Evolutionary conservation across 2,113 vertebrate genomes (phyloP).

Genomic region (Microcebus tavaratra): DNA sequence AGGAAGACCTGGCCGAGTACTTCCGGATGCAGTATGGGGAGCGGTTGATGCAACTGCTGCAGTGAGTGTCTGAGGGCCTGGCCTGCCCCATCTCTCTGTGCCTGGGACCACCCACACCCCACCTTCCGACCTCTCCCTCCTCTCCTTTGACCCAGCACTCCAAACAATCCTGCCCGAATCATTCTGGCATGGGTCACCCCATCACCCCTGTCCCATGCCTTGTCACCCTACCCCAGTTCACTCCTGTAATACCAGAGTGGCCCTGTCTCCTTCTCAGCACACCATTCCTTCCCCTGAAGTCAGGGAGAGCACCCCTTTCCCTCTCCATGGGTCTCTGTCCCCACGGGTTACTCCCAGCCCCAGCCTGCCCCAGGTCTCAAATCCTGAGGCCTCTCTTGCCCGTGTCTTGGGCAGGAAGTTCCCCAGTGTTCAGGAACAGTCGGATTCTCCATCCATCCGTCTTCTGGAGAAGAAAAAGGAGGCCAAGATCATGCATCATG

Average conservation of each 20-base stretch:
- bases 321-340: neutral
- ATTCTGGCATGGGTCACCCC: neutral
- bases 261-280: neutral
- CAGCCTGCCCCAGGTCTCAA: neutral
- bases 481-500: slow-evolving; percentile 61
- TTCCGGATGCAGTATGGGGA: slow-evolving; percentile 76
- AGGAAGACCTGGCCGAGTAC: slow-evolving; percentile 72
- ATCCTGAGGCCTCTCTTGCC: rapidly evolving
- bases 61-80: slow-evolving; percentile 64
- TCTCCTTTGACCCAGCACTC: neutral
- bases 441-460: slow-evolving; percentile 50
- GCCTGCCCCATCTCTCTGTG: neutral
- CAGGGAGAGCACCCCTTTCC: neutral
- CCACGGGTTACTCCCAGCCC: neutral
- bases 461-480: slow-evolving; percentile 83
- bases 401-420: slow-evolving; percentile 77
- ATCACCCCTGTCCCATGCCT: rapidly evolving
- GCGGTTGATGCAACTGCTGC: slow-evolving; percentile 72
- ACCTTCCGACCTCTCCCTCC: rapidly evolving
- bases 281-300: neutral
- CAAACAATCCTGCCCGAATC: neutral
- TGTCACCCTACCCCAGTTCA: rapidly evolving
- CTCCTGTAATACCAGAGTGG: neutral
- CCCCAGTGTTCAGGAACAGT: slow-evolving; percentile 55
- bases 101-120: neutral